Evolutionary conservation across 2,113 vertebrate species (phyloP).

Genomic region (Nerophis lumbriciformis): DNA sequence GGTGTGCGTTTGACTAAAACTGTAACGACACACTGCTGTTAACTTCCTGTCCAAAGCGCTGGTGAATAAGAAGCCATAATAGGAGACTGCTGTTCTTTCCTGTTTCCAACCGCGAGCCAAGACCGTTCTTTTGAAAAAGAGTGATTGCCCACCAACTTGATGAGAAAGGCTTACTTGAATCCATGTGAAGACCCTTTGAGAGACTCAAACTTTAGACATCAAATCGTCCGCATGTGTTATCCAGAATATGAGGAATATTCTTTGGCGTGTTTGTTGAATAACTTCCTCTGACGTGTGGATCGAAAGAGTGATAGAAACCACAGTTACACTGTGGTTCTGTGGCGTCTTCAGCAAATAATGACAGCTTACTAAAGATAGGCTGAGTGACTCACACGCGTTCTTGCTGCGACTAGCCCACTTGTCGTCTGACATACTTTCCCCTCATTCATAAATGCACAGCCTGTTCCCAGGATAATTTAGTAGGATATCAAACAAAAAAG

Average conservation of each 20-base stretch:
- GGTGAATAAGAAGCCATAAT: constrained; percentile 3
- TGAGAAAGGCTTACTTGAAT: neutral
- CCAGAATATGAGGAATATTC: neutral
- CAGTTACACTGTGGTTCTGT: constrained; percentile 61
- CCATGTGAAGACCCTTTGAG: neutral
- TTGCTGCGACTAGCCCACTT: constrained; percentile 44
- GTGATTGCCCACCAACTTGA: neutral
- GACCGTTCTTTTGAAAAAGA: constrained; percentile 3
- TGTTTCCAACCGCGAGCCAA: constrained; percentile 12
- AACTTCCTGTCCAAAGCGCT: constrained; percentile 4
- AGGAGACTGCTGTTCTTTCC: constrained; percentile 11
- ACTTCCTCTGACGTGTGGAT: too few species aligned
- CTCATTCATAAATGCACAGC: neutral
- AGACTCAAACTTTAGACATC: neutral
- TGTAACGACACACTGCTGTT: constrained; percentile 9
- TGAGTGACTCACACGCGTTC: constrained; percentile 53
- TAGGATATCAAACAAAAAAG: neutral
- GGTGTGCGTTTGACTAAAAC: constrained; percentile 9
- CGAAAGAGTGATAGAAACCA: constrained; percentile 45
- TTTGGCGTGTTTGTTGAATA: too few species aligned
- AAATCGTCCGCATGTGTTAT: neutral
- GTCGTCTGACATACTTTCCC: neutral
- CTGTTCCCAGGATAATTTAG: neutral
- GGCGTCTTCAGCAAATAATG: constrained; percentile 58
- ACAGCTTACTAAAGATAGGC: constrained; percentile 60